Evolutionary conservation across 1,140 invertebrate species (phyloP), one percentile per base, ranked within the genome.

Genomic region (Arion vulgaris): DNA sequence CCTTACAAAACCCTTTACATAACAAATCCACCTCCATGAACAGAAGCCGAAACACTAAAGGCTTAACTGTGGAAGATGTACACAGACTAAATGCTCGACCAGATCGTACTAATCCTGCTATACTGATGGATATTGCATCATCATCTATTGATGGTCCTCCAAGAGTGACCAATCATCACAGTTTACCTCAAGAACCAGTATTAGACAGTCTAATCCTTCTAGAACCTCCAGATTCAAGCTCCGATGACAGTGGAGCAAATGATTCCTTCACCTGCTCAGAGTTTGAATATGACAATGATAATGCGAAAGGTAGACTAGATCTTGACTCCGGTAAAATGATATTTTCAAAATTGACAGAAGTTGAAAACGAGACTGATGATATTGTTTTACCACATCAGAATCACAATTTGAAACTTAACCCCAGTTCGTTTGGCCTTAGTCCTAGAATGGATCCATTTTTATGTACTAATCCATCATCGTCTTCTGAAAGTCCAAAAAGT

Each of bases 231-330:
- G 92, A 94, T 80, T 97, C 96, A 5, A 97, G 96, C 0, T 97
- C 97, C 11, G 97, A 98, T 89, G 97, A 98, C 91, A 97, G 96
- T 69, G 85, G 85, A 90, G 97, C 96, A 5, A 98, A 98, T 92
- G 98, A 99, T 89, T 98, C 97, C 84, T 99, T 99, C 93, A 99
- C 97, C 0, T 99, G 97, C 92, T 99, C 97, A 0, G 97, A 99
- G 93, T 98, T 98, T 90, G 98, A 99, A 91, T 98, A 98, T 91
- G 97, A 99, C 81, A 89, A 88, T 84, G 92, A 97, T 89, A 80
- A 82, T 36, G 41, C 17, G 86, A 91, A 94, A 76, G 89, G 88
- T n/a, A 91, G 90, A 49, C 93, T 94, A 77, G 94, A 93, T 81
- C 93, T 93, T 86, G 90, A 92, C 71, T 88, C 91, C 17, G 89